Evolutionary conservation across 2,113 vertebrate genomes (phyloP).

Genomic region (Malurus cyaneus): DNA sequence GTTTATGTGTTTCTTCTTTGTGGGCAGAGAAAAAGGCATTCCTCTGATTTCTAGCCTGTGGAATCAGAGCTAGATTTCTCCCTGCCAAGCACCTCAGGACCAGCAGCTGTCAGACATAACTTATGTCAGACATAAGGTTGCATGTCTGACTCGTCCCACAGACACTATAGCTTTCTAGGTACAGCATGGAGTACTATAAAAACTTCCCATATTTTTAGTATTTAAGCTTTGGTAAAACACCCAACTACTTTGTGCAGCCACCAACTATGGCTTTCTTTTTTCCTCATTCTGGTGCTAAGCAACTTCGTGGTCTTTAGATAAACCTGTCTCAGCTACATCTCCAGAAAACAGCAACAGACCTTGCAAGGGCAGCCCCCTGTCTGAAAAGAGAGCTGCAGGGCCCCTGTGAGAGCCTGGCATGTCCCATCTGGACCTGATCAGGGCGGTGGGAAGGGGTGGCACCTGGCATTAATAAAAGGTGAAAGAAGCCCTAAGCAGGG

Average conservation of each 20-base stretch:
- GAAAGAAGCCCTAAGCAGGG: background rate
- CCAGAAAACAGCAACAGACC: background rate
- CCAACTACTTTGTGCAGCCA: background rate
- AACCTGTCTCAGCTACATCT: background rate
- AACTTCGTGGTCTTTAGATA: background rate
- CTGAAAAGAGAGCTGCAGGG: background rate
- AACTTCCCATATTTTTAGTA: background rate
- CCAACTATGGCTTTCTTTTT: background rate
- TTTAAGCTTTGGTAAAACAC: background rate
- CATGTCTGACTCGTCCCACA: background rate
- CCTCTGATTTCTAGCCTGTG: slow-evolving; percentile 26
- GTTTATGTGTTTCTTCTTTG: slow-evolving; percentile 22
- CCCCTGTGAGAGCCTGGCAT: background rate
- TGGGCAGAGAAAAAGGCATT: slow-evolving; percentile 43
- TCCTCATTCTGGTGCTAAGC: background rate
- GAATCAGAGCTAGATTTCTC: background rate
- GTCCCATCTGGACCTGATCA: background rate
- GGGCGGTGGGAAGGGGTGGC: background rate
- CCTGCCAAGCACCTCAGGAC: slow-evolving; percentile 27
- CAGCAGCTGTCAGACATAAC: slow-evolving; percentile 25
- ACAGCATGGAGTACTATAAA: background rate
- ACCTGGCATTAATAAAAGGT: background rate
- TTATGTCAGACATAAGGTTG: slow-evolving; percentile 1
- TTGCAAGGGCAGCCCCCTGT: background rate
- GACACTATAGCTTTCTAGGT: slow-evolving; percentile 19